A percentile compares a stretch with the other conserved stretches of the same genome.
These are phyloP conservation scores for Bagarius yarrelli DNA, from an alignment of 2,113 vertebrate species.

Conservation along the genomic window DNA sequence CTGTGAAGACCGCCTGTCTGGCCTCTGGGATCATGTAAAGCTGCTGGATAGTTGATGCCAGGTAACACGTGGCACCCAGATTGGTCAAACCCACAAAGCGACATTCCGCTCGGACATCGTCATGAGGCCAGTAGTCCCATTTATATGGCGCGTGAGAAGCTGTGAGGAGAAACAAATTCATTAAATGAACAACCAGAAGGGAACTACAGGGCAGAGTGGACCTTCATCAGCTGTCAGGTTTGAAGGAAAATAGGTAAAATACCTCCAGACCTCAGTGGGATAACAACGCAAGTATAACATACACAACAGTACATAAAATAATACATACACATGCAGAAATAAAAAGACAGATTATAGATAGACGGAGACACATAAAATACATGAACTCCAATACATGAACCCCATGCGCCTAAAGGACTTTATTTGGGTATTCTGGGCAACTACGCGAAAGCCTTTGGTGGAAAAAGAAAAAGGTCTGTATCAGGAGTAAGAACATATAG, in stretches of 20 bases:
- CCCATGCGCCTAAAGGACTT: no score
- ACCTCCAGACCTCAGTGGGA: background rate
- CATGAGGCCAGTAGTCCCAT: slow-evolving; percentile 99
- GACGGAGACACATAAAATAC: no score
- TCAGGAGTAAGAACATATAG: no score
- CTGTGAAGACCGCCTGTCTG: slow-evolving; percentile 95
- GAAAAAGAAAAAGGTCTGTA: background rate
- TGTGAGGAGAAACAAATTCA: slow-evolving; percentile 46
- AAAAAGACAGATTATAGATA: no score
- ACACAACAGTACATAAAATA: no score
- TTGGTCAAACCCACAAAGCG: slow-evolving; percentile 96
- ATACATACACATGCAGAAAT: no score
- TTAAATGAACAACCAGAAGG: background rate
- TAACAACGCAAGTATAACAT: no score
- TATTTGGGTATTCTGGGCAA: background rate
- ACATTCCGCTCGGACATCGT: slow-evolving; percentile 94
- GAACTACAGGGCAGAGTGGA: background rate
- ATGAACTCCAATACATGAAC: no score
- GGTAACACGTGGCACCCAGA: slow-evolving; percentile 94
- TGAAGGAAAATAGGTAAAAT: background rate
- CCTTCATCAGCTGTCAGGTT: background rate
- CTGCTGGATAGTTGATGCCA: slow-evolving; percentile 98
- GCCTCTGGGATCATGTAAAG: slow-evolving; percentile 99
- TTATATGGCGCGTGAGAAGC: slow-evolving; percentile 98
- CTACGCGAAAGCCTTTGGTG: background rate